Evolutionary conservation across 2,888 invertebrate genomes (phyloP).

Genomic region (Deilephila elpenor): DNA sequence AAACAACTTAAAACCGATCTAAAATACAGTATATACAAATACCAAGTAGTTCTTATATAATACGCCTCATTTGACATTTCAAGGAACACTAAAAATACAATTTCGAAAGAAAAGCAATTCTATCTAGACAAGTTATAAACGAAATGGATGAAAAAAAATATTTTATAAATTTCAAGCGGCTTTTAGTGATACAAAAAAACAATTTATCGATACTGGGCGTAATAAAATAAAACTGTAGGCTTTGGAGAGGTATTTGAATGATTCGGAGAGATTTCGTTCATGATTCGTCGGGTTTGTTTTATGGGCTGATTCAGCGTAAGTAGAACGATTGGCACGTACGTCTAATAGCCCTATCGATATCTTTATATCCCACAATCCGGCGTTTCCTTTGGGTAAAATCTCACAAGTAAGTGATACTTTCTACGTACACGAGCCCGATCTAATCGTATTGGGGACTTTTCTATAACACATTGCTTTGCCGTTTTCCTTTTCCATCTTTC

Average conservation of each 20-base stretch:
- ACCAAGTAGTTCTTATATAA: background rate
- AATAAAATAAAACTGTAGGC: slow-evolving; percentile 52
- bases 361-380: slow-evolving; percentile 45
- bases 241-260: slow-evolving; percentile 52
- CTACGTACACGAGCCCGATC: background rate
- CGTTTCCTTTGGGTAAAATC: slow-evolving; percentile 10
- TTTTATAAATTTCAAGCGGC: background rate
- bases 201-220: slow-evolving; percentile 48
- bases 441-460: slow-evolving; percentile 20
- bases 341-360: slow-evolving; percentile 64
- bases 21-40: background rate
- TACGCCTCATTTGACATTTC: background rate
- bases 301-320: slow-evolving; percentile 65
- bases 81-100: background rate
- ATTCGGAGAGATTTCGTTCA: slow-evolving; percentile 53
- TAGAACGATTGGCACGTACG: slow-evolving; percentile 69
- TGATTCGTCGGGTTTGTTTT: slow-evolving; percentile 52
- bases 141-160: background rate
- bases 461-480: background rate
- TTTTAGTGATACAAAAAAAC: slow-evolving; percentile 19
- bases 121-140: background rate
- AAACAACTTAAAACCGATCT: no score
- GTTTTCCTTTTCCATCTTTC: slow-evolving; percentile 12
- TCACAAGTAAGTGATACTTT: slow-evolving; percentile 20
- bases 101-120: background rate